phyloP scores from a whole-genome alignment of 2,797 vertebrate species.

The Adelosebastes latens region DNA sequence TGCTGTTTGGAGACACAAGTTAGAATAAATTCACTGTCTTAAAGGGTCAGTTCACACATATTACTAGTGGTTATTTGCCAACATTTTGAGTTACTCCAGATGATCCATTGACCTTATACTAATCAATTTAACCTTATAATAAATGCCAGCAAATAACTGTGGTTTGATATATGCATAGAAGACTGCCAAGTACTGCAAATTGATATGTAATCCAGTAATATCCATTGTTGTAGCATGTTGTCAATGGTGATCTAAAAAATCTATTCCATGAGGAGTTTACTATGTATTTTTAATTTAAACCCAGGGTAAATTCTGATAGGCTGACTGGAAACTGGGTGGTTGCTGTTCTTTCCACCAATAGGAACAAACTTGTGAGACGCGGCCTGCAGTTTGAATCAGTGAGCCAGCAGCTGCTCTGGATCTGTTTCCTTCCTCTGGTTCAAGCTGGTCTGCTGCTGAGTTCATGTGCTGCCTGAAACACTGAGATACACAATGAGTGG shows the following conservation, averaged over 20 bases:
- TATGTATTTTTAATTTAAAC: neutral
- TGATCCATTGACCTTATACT: no score
- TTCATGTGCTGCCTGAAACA: slow-evolving; percentile 18
- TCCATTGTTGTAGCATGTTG: neutral
- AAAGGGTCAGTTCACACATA: neutral
- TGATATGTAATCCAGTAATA: neutral
- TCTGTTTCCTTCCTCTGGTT: slow-evolving; percentile 44
- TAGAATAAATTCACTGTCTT: neutral
- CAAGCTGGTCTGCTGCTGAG: slow-evolving; percentile 28
- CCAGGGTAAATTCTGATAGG: neutral
- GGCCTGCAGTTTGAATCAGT: slow-evolving; percentile 51
- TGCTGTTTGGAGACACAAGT: neutral
- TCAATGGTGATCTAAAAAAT: neutral
- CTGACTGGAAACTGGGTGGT: neutral
- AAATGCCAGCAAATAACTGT: neutral
- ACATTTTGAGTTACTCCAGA: neutral
- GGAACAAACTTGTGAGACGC: neutral
- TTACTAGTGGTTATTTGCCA: neutral
- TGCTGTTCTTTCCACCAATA: slow-evolving; percentile 17
- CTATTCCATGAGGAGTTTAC: neutral
- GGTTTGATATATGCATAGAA: neutral
- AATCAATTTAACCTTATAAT: neutral
- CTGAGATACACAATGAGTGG: neutral
- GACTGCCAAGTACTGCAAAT: neutral
- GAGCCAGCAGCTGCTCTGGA: slow-evolving; percentile 35